Base-by-base conservation (phyloP, 2,888 invertebrate species). In the Phania funesta region DNA sequence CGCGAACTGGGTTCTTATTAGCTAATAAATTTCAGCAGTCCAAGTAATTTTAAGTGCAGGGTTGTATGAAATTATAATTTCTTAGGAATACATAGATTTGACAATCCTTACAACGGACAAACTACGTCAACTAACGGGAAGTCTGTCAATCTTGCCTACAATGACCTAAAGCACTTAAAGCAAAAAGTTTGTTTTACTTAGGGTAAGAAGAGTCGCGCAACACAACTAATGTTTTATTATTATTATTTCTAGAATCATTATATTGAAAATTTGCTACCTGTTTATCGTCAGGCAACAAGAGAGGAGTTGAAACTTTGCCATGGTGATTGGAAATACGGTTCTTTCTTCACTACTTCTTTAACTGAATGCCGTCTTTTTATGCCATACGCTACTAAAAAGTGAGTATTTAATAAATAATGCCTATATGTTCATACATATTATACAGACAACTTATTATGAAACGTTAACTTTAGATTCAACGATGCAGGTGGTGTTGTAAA, bases 271-370 rank as follows among this genome's bases (percentile, higher is more conserved):
- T 86, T 97, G 46, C 92, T 96, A 9, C 96, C 96, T 1, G 91
- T 95, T 48, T 97, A 96, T 88, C 93, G 97, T 77, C 87, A 92
- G 74, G 94, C 94, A 0, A 94, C 94, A 0, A 92, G 93, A 65
- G 93, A 94, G n/a, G 98, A 98, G 90, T 91, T 97, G 16, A 91
- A 92, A 84, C 89, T 96, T 13, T 95, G 94, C 80, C 94, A 94
- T 0, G 94, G 94, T 8, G 92, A 93, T 67, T 96, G 96, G 94
- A 96, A 95, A 89, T 95, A 95, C 87, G 98, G 98, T 0, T 94
- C 95, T 0, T 97, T 94, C 88, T 96, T 94, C 84, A 94, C 95
- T 3, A 97, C 97, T 1, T 87, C 97, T 50, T 92, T 97, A 65
- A 94, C 95, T 0, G 96, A 96, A 86, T 94, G 95, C 84, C 92